phyloP scores from a whole-genome alignment of 2,888 invertebrate species.

The Pharmacophagus antenor region DNA sequence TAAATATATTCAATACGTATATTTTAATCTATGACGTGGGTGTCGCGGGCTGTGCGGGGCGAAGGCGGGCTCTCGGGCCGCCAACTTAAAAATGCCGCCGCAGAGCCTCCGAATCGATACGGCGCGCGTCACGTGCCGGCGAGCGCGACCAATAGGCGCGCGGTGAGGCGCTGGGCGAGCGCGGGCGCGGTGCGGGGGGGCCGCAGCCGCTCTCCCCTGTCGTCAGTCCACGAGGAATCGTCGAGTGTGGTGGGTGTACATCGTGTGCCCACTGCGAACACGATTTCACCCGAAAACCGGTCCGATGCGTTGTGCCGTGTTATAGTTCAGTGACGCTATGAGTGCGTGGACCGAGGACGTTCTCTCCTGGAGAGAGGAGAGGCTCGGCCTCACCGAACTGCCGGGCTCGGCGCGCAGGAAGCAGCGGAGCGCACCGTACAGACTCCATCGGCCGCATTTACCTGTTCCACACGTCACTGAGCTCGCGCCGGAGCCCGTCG shows the following conservation, averaged over 20 bases:
- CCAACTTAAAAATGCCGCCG: conserved; percentile 91
- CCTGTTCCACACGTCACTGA: conserved; percentile 70
- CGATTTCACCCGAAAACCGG: conserved; percentile 69
- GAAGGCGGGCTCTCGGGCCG: conserved; percentile 72
- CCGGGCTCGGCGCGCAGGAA: conserved; percentile 75
- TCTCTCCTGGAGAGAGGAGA: conserved; percentile 73
- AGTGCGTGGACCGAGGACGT: conserved; percentile 78
- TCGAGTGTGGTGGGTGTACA: conserved; percentile 52
- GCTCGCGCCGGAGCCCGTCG: conserved; percentile 74
- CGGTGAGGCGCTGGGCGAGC: conserved; percentile 58
- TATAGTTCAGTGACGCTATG: conserved; percentile 69
- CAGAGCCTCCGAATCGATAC: conserved; percentile 89
- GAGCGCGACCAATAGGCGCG: conserved; percentile 73
- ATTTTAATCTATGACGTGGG: conserved; percentile 50
- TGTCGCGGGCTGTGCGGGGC: conserved; percentile 52
- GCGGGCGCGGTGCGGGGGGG: conserved; percentile 43
- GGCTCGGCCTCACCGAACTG: conserved; percentile 67
- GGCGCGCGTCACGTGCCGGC: conserved; percentile 84
- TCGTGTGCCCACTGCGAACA: conserved; percentile 41
- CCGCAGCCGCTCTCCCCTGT: conserved; percentile 46
- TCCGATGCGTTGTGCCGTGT: conserved; percentile 69
- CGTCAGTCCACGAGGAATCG: conserved; percentile 69
- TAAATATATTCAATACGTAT: neutral
- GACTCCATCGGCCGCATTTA: conserved; percentile 84
- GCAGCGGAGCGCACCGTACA: conserved; percentile 83